Base-by-base conservation (phyloP, 2,113 vertebrate genomes). In the Chlorocebus sabaeus region DNA sequence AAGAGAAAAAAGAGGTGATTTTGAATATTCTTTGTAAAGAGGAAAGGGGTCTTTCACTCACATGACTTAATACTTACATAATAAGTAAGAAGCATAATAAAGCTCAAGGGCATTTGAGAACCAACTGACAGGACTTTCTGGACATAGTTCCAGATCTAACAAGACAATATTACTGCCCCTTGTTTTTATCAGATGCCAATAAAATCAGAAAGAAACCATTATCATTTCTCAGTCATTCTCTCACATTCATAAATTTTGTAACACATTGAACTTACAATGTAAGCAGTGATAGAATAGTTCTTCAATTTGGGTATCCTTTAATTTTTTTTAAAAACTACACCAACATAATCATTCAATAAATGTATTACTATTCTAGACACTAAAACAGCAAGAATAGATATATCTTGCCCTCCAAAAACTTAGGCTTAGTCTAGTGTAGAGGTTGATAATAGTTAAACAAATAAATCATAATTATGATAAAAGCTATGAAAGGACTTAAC, bases 161-260 rank as follows among this genome's bases (percentile, higher is more conserved):
- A 12, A 68, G 27, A 76, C 8, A 76, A 3, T n/a, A 87, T 78
- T 78, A 86, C 14, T 86, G 16, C 20, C 95, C 78, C 32, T 81
- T 92, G 88, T 70, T 75, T 76, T n/a, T 6, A 78, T 75, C 55
- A 80, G 52, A 59, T 90, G 25, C 38, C 52, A 91, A 45, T 84
- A 91, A 96, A 87, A 88, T 75, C 25, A 83, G 61, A 88, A 97
- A 68, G 27, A 89, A 70, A 82, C 18, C 80, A 92, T 78, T 59
- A 89, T 17, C 32, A 92, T 61, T 50, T 90, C 87, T 50, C 88
- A 80, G 75, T 68, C 48, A 88, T 83, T 92, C 61, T 45, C 64
- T 82, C 82, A 87, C 32, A 50, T 67, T 43, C 57, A 11, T 50
- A 85, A 68, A 68, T 45, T 59, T 97, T 82, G 16, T 68, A 79